A percentile compares a stretch with the other conserved stretches of the same genome.
Evolutionary conservation across 2,888 invertebrate genomes (phyloP).

Genomic region (Lycia hirtaria): DNA sequence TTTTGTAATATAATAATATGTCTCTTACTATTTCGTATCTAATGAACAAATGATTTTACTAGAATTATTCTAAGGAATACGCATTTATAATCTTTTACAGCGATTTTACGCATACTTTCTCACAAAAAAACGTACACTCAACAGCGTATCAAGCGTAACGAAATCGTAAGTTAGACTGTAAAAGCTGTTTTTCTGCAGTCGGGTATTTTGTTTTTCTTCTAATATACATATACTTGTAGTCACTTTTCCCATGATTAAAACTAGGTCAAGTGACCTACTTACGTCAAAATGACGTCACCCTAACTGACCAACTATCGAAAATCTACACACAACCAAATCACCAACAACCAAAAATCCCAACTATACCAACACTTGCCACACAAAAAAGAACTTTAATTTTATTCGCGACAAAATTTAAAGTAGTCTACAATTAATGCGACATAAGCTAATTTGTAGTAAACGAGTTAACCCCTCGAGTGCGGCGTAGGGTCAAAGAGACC

Average conservation of each 20-base stretch:
- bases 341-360: constrained; percentile 6
- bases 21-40: no score
- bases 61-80: no score
- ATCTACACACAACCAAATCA: constrained; percentile 21
- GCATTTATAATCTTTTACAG: no score
- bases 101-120: no score
- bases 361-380: constrained; percentile 5
- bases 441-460: constrained; percentile 32
- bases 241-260: constrained; percentile 28
- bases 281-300: constrained; percentile 42
- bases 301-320: constrained; percentile 37
- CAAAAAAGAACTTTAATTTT: constrained; percentile 39
- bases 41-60: no score
- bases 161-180: no score
- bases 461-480: constrained; percentile 56
- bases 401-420: constrained; percentile 37
- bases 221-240: neutral
- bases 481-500: constrained; percentile 60
- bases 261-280: constrained; percentile 49
- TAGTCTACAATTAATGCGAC: constrained; percentile 15
- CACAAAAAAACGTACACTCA: no score
- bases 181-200: neutral
- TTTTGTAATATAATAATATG: no score
- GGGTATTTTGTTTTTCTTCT: neutral
- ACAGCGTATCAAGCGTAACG: no score